Conservation (phyloP, 1,140 invertebrate genomes). For the Temnothorax curvispinosus region DNA sequence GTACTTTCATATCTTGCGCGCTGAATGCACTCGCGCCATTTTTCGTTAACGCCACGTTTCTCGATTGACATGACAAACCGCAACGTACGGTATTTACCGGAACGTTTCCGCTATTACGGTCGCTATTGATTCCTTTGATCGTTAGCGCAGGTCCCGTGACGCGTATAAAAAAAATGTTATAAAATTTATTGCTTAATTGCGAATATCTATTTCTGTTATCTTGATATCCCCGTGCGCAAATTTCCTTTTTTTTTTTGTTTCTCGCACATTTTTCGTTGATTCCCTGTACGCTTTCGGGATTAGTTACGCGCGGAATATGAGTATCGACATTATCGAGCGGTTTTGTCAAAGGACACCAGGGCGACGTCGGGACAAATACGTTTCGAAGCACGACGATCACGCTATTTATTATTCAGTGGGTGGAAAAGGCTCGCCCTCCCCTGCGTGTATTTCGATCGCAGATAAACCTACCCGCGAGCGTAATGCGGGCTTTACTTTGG, state of each 20-base stretch:
- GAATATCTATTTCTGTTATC: background rate
- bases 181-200: slow-evolving; percentile 5
- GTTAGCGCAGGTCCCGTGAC: background rate
- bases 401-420: slow-evolving; percentile 72
- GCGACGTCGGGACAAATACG: slow-evolving; percentile 72
- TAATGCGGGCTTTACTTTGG: slow-evolving; percentile 74
- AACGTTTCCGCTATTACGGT: background rate
- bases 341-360: slow-evolving; percentile 67
- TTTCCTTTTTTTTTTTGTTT: background rate
- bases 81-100: slow-evolving; percentile 9
- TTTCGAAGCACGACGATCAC: slow-evolving; percentile 71
- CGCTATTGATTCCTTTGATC: slow-evolving; percentile 5
- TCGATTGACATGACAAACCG: slow-evolving; percentile 20
- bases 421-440: slow-evolving; percentile 68
- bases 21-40: slow-evolving; percentile 29
- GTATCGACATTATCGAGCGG: slow-evolving; percentile 73
- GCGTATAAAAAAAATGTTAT: background rate
- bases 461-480: slow-evolving; percentile 69
- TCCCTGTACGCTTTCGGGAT: slow-evolving; percentile 32
- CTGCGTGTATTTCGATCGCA: slow-evolving; percentile 69
- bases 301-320: slow-evolving; percentile 62
- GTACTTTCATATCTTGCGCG: slow-evolving; percentile 23
- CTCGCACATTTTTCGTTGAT: slow-evolving; percentile 13
- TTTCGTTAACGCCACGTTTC: slow-evolving; percentile 14
- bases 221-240: background rate